phyloP scores from a whole-genome alignment of 2,113 vertebrate genomes.

The Poeciliopsis occidentalis region DNA sequence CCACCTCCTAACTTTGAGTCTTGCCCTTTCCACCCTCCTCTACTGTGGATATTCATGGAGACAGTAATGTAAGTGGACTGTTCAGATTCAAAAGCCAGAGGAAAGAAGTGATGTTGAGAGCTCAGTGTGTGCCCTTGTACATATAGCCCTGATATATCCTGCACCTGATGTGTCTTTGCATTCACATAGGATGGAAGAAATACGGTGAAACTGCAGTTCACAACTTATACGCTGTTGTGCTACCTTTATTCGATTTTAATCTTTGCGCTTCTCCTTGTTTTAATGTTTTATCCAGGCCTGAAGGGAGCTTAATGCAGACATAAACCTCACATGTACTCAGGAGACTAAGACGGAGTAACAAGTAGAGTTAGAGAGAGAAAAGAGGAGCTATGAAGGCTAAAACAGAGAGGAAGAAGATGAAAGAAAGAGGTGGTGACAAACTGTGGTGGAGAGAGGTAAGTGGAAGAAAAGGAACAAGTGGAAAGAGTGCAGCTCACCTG shows the following conservation, averaged over 20 bases:
- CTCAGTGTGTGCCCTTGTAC: constrained; percentile 20
- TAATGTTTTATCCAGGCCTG: constrained; percentile 31
- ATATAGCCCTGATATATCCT: constrained; percentile 14
- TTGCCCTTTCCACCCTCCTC: constrained; percentile 20
- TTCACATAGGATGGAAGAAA: constrained; percentile 12
- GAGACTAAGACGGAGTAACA: constrained; percentile 7
- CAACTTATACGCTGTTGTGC: constrained; percentile 8
- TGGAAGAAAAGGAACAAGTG: constrained; percentile 52
- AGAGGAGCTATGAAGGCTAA: constrained; percentile 28
- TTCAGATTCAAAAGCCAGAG: constrained; percentile 71
- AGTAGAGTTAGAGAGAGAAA: constrained; percentile 6
- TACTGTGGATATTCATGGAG: constrained; percentile 61
- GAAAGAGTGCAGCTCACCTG: constrained; percentile 66
- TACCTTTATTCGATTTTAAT: constrained; percentile 24
- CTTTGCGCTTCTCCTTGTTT: constrained; percentile 46
- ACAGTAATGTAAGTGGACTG: constrained; percentile 75
- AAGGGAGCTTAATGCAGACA: constrained; percentile 28
- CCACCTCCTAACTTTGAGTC: constrained; percentile 40
- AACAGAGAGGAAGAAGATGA: neutral
- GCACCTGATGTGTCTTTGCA: constrained; percentile 22
- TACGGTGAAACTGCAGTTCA: constrained; percentile 35
- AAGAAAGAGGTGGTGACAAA: constrained; percentile 27
- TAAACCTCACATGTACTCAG: constrained; percentile 19
- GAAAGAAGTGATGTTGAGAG: constrained; percentile 39
- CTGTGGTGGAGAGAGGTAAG: constrained; percentile 30